Evolutionary conservation across 2,888 invertebrate genomes (phyloP), one percentile per base, ranked within the genome.

Genomic region (Siphlonurus alternatus): DNA sequence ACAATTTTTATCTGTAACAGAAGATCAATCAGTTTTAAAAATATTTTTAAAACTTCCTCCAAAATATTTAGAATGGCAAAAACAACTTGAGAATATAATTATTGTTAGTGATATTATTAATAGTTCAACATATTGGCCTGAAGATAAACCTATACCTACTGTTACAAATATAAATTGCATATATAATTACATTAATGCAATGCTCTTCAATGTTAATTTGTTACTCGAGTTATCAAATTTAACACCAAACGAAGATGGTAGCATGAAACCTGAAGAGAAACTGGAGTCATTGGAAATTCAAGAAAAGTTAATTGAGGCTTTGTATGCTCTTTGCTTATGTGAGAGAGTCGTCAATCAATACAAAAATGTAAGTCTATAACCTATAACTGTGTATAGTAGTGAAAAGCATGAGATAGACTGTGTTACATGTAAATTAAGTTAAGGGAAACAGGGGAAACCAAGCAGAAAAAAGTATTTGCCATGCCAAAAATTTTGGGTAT

Each of bases 291-390:
- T 71, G 56, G 70, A 74, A 38, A 68, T 74, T 54, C 71, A 72
- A 64, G 70, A 73, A 51, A 69, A 74, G 66, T 65, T 76, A 62
- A 67, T 72, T 10, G 71, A 74, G 65, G 66, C 77, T 38, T 67
- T 77, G 38, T 72, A 77, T 66, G 74, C 73, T 65, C 69, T 75
- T 51, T 70, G 74, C 53, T 64, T 77, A 5, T 72, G 74, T 19
- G 69, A 74, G 61, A 71, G 74, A 63, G 76, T 78, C 66, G 68
- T 71, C 15, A 69, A 71, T 53, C 72, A 78, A 69, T 79, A 76
- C 70, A 76, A 74, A 72, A 76, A 74, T 65, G 77, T 78, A 70
- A 75, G 73, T 71, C 22, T 22, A 61, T 62, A 61, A 66, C 63
- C 63, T 23, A 51, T 60, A 54, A 7, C 59, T 7, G 24, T 63